Evolutionary conservation across 2,888 invertebrate species (phyloP).

Genomic region (Spodoptera picta): DNA sequence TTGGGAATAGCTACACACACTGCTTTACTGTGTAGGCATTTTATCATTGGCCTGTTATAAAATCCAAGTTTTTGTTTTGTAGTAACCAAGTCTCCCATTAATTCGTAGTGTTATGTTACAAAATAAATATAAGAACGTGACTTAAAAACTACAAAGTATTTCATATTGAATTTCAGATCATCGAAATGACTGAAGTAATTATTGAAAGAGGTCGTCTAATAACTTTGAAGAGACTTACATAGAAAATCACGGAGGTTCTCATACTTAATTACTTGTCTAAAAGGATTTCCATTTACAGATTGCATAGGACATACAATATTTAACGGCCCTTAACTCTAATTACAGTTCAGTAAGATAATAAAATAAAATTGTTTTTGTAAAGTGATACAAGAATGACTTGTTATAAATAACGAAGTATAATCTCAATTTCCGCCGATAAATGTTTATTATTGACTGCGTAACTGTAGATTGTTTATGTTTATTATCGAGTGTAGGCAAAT

Average conservation of each 20-base stretch:
- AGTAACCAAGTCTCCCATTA: background rate
- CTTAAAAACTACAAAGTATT: too few relatives aligned
- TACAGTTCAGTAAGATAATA: constrained; percentile 5
- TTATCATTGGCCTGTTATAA: constrained; percentile 18
- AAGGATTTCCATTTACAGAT: too few relatives aligned
- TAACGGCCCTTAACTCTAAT: background rate
- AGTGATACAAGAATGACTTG: constrained; percentile 42
- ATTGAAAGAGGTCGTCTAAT: too few relatives aligned
- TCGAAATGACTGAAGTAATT: too few relatives aligned
- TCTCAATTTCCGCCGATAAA: constrained; percentile 52
- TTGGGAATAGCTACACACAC: constrained; percentile 57
- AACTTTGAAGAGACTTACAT: too few relatives aligned
- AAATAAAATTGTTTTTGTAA: constrained; percentile 45
- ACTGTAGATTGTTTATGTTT: constrained; percentile 49
- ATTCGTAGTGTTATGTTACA: constrained; percentile 9
- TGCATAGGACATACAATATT: background rate
- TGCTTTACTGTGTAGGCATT: constrained; percentile 27
- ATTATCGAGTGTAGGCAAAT: constrained; percentile 13
- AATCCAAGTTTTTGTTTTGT: constrained; percentile 10
- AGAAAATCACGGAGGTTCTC: too few relatives aligned
- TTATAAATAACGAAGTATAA: constrained; percentile 44
- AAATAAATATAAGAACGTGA: background rate
- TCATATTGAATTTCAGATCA: too few relatives aligned
- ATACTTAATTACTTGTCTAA: too few relatives aligned
- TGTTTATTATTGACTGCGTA: constrained; percentile 62